Evolutionary conservation across 2,797 vertebrate species (phyloP).

Genomic region (Sebastes oblongus): DNA sequence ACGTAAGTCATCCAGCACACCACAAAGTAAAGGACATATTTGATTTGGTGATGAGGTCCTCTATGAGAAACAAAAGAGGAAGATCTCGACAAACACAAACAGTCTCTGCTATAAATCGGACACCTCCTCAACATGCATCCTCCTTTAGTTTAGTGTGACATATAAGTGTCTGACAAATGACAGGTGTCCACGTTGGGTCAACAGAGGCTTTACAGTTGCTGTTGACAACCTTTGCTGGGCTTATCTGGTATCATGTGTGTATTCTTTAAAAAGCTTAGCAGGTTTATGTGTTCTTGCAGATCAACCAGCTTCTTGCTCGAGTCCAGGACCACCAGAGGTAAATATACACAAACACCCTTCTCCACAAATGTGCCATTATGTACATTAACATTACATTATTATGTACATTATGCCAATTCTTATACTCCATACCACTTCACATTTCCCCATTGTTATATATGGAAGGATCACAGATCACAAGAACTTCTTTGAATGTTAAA

Average conservation of each 20-base stretch:
- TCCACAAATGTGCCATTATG: background rate
- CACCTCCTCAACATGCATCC: background rate
- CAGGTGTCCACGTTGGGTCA: background rate
- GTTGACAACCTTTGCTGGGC: background rate
- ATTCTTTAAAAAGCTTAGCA: background rate
- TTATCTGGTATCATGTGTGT: background rate
- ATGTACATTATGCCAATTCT: no score
- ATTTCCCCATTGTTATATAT: background rate
- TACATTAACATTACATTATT: no score
- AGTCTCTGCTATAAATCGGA: background rate
- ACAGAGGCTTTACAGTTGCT: background rate
- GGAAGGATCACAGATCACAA: background rate
- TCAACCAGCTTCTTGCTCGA: constrained; percentile 79
- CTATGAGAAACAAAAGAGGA: background rate
- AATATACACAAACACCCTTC: constrained; percentile 10
- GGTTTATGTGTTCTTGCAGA: constrained; percentile 65
- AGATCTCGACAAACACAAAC: background rate
- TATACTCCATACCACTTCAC: background rate
- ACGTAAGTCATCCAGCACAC: constrained; percentile 75
- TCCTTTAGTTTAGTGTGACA: background rate
- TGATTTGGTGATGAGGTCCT: background rate
- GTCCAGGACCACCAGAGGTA: constrained; percentile 82
- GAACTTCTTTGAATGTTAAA: background rate
- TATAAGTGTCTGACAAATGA: background rate
- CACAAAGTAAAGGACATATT: background rate